phyloP scores from a whole-genome alignment of 2,797 vertebrate genomes.

The Podargus strigoides region DNA sequence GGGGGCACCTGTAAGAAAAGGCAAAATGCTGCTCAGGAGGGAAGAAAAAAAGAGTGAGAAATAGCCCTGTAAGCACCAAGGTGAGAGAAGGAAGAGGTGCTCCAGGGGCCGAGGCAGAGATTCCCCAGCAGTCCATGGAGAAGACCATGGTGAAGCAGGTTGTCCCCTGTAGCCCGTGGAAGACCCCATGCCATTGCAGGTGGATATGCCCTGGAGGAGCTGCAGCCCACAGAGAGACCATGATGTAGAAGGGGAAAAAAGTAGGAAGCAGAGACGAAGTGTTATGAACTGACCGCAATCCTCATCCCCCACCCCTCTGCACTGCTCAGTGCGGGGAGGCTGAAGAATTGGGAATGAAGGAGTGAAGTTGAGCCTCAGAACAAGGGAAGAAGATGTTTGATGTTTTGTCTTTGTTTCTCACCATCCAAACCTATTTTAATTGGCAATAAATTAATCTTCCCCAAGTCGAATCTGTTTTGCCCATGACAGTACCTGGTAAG shows the following conservation, averaged over 20 bases:
- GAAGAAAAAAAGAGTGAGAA: background rate
- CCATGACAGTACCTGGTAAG: fast-evolving
- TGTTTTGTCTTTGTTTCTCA: background rate
- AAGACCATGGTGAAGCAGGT: background rate
- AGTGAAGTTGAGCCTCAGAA: background rate
- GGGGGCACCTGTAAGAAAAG: background rate
- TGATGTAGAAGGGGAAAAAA: background rate
- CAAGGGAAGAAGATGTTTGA: background rate
- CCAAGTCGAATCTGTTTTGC: background rate
- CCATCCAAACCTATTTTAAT: background rate
- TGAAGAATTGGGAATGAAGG: background rate
- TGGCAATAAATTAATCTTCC: background rate
- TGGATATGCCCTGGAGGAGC: background rate
- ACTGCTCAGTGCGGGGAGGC: fast-evolving
- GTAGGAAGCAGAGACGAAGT: background rate
- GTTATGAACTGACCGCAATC: background rate
- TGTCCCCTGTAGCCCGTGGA: background rate
- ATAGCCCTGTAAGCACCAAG: background rate
- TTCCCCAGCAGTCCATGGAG: background rate
- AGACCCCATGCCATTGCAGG: fast-evolving
- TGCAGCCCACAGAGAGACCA: background rate
- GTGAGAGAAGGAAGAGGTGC: background rate
- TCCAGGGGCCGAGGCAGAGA: background rate
- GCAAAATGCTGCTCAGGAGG: background rate
- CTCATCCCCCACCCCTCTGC: background rate